phyloP scores from a whole-genome alignment of 1,140 invertebrate species.

The Drosophila santomea region DNA sequence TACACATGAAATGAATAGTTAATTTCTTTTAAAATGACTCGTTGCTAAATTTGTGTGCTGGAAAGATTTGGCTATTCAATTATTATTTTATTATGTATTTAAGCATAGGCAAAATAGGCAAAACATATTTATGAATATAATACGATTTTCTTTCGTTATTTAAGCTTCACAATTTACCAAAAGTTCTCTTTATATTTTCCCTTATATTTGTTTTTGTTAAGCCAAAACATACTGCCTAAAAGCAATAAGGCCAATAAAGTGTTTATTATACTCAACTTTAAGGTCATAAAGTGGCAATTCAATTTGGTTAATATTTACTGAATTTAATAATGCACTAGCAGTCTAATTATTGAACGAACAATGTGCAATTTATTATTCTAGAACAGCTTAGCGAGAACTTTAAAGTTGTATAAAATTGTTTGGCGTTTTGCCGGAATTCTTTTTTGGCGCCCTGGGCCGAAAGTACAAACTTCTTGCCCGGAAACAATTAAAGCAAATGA shows the following conservation, averaged over 20 bases:
- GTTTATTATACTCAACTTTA: too few species aligned
- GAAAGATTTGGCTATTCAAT: not conserved
- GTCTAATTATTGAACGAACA: too few species aligned
- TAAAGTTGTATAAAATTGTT: not conserved
- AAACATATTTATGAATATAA: not conserved
- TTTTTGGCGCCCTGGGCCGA: not conserved
- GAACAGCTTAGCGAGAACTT: not conserved
- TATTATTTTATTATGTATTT: not conserved
- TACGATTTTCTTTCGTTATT: too few species aligned
- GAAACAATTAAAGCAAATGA: slow-evolving; percentile 36
- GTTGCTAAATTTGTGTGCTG: too few species aligned
- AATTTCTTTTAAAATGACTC: not conserved
- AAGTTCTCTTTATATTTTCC: not conserved
- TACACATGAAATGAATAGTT: not conserved
- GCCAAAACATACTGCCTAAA: too few species aligned
- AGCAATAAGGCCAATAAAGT: too few species aligned
- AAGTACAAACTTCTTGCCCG: slow-evolving; percentile 1
- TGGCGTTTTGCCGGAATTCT: not conserved
- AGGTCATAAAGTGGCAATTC: too few species aligned
- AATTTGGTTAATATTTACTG: not conserved
- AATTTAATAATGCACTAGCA: too few species aligned
- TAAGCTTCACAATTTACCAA: not conserved
- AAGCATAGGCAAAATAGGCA: not conserved
- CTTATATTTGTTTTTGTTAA: not conserved
- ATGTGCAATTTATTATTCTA: not conserved